Base-by-base conservation (phyloP, 2,797 vertebrate species). In the Gouania willdenowi region DNA sequence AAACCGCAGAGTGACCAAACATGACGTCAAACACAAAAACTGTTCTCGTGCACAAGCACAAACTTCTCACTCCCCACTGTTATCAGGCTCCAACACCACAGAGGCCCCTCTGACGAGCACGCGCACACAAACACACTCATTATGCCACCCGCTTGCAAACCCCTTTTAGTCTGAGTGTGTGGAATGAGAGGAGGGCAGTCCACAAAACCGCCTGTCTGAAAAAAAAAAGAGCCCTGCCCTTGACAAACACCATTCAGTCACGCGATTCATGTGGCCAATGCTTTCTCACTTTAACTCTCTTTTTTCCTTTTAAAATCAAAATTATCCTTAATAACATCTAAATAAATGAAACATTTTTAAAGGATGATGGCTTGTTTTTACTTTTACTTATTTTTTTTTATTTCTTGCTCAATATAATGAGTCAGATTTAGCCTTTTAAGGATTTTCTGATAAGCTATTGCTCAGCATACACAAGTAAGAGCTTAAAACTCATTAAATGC, bases 201-300 rank as follows among this genome's bases (percentile, higher is more conserved):
- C 76, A 17, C 80, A 76, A 85, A 87, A 83, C 80, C 80, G 68
- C 81, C 73, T 71, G 73, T 66, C 60, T 75, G 71, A 79, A 74
- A 81, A 71, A 79, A 74, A 81, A 72, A 72, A 63, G 57, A 64
- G 71, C 73, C 77, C 68, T 74, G 77, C 83, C 79, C 75, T 78
- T 77, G 77, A 85, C 77, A 87, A 87, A 86, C 82, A 83, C 66
- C 71, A 79, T 67, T 69, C 77, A 78, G 82, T 83, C 83, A 85
- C 81, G 80, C 79, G 39, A 86, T 81, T 30, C 71, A 59, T n/a
- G 55, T 42, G 63, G 73, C 66, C 73, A 59, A 67, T 60, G 41
- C 57, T 67, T 64, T 66, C 59, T 63, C 51, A 32, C 58, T 20
- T 6, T 6, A 19, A 20, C 4, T 20, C 19, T 20, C 3, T 20